Conservation (phyloP, 2,797 vertebrate genomes). For the Dicrostonyx torquatus region DNA sequence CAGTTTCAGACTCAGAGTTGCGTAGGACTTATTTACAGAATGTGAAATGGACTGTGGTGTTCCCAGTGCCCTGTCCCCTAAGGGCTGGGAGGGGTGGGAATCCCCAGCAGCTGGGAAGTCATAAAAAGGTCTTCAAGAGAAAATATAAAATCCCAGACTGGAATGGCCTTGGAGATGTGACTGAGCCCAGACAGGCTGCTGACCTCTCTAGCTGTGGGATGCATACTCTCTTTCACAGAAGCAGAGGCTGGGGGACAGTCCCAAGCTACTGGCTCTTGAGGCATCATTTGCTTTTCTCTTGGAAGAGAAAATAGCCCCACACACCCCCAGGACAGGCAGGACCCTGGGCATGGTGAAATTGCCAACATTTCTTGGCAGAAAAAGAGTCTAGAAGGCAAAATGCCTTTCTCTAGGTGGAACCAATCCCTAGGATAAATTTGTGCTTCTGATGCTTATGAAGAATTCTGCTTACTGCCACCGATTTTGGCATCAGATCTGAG, state of each 20-base stretch:
- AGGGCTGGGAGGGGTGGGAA: background rate
- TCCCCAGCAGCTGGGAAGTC: conserved; percentile 39
- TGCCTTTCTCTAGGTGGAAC: conserved; percentile 20
- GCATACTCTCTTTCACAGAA: background rate
- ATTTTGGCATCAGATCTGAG: background rate
- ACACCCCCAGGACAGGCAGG: background rate
- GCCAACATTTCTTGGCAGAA: conserved; percentile 25
- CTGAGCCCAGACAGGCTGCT: background rate
- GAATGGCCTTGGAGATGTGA: background rate
- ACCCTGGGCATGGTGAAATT: conserved; percentile 6
- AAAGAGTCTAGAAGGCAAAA: conserved; percentile 27
- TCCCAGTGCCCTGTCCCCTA: background rate
- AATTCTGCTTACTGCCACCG: background rate
- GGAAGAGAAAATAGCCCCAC: background rate
- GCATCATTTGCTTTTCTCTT: background rate
- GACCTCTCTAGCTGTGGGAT: background rate
- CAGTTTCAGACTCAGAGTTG: conserved; percentile 41
- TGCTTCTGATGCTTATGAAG: conserved; percentile 19
- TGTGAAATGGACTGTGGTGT: conserved; percentile 15
- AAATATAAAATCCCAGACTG: conserved; percentile 26
- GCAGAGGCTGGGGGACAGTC: background rate
- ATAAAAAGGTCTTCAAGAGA: conserved; percentile 26
- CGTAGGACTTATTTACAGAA: conserved; percentile 45
- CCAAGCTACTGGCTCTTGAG: background rate
- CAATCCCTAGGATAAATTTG: background rate